Conservation (phyloP, 2,113 vertebrate genomes). For the Rhynchomys soricoides region DNA sequence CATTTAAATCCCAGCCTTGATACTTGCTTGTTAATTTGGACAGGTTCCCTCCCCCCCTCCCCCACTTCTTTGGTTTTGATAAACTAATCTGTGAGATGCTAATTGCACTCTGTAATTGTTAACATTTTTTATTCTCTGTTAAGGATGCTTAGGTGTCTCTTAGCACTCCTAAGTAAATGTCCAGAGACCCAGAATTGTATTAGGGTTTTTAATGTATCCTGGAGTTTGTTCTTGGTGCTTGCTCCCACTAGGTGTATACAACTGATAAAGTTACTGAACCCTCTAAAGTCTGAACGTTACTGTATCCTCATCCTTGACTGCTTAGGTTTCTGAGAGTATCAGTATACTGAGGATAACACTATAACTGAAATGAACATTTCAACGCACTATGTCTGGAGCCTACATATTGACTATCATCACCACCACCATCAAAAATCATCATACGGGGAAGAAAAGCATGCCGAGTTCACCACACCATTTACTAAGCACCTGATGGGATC, state of each 20-base stretch:
- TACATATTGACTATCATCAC: background rate
- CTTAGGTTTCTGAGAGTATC: background rate
- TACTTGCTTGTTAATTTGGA: background rate
- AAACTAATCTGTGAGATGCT: background rate
- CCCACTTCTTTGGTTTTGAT: background rate
- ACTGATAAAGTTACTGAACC: background rate
- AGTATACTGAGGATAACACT: background rate
- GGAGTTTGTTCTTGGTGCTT: background rate
- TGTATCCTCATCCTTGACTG: background rate
- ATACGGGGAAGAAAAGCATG: background rate
- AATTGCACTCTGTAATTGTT: background rate
- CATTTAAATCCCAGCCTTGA: background rate
- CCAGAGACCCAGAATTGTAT: background rate
- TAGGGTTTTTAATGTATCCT: background rate
- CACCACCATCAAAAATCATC: background rate
- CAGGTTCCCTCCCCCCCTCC: background rate
- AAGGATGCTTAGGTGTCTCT: background rate
- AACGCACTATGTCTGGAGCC: background rate
- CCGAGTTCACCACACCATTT: background rate
- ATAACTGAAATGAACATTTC: background rate
- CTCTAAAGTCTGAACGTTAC: background rate
- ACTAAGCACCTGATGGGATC: background rate
- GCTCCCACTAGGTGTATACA: background rate
- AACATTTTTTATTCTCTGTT: background rate
- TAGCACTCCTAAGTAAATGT: slow-evolving; percentile 3